These are phyloP conservation scores for Parus major DNA, from an alignment of 2,113 vertebrate genomes.

Conservation along the genomic window DNA sequence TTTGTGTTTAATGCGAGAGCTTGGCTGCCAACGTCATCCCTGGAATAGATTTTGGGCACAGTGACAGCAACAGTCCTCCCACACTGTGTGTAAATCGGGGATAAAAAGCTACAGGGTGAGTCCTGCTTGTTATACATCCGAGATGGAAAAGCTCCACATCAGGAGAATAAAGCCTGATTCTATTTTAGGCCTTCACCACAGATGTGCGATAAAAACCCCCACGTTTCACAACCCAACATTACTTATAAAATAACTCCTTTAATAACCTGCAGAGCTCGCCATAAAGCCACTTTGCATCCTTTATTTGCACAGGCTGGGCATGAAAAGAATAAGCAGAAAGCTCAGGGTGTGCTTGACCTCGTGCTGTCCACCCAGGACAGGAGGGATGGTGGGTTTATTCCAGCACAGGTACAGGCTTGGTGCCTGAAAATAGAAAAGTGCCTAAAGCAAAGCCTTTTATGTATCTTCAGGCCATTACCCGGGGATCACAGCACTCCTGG, in stretches of 20 bases:
- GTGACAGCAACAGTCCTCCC: not conserved
- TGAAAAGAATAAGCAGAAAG: not conserved
- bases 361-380: not conserved
- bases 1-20: not conserved
- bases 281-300: not conserved
- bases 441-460: not conserved
- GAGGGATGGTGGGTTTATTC: not conserved
- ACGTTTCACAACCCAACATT: fast-evolving
- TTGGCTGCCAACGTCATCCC: not conserved
- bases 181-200: not conserved
- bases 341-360: not conserved
- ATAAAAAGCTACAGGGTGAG: not conserved
- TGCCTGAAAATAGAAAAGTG: not conserved
- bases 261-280: not conserved
- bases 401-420: not conserved
- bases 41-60: not conserved
- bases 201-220: not conserved
- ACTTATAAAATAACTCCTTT: not conserved
- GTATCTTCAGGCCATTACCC: not conserved
- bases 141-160: not conserved
- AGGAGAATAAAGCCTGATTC: not conserved
- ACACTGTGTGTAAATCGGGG: not conserved
- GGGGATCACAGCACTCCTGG: not conserved
- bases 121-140: not conserved
- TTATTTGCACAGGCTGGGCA: not conserved